These are phyloP conservation scores for Timema cristinae DNA, from an alignment of 2,888 invertebrate genomes.

Conservation along the genomic window DNA sequence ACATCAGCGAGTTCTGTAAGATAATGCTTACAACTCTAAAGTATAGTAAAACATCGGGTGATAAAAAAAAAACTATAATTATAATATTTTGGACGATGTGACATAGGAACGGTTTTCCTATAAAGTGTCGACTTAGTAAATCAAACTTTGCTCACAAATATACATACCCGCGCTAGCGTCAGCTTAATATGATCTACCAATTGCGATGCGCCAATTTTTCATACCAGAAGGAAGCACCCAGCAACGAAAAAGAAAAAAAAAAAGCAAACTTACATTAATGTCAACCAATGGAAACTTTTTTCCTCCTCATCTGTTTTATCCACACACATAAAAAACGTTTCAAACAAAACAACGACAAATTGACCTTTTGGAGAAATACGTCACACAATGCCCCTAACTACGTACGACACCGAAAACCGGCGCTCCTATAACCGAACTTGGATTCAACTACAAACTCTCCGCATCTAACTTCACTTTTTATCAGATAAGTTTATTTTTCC, in stretches of 20 bases:
- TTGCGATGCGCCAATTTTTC: background rate
- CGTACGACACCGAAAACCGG: too few relatives aligned
- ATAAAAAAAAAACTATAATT: too few relatives aligned
- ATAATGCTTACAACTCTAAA: too few relatives aligned
- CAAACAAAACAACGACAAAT: slow-evolving; percentile 12
- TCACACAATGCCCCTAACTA: slow-evolving; percentile 3
- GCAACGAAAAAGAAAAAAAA: slow-evolving; percentile 1
- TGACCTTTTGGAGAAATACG: slow-evolving; percentile 12
- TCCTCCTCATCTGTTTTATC: background rate
- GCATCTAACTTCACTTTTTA: too few relatives aligned
- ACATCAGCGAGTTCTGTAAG: too few relatives aligned
- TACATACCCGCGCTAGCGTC: background rate
- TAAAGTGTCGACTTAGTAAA: too few relatives aligned
- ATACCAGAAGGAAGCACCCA: background rate
- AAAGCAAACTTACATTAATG: background rate
- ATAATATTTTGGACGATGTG: too few relatives aligned
- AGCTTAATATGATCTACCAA: background rate
- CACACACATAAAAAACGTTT: slow-evolving; percentile 1
- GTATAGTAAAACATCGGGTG: too few relatives aligned
- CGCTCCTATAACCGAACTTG: slow-evolving; percentile 12
- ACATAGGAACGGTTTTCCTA: too few relatives aligned
- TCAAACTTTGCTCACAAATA: too few relatives aligned
- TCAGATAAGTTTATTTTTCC: too few relatives aligned
- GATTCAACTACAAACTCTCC: background rate
- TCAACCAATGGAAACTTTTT: slow-evolving; percentile 10